Evolutionary conservation across 2,888 invertebrate genomes (phyloP), one percentile per base, ranked within the genome.

Genomic region (Parnassius orleans): DNA sequence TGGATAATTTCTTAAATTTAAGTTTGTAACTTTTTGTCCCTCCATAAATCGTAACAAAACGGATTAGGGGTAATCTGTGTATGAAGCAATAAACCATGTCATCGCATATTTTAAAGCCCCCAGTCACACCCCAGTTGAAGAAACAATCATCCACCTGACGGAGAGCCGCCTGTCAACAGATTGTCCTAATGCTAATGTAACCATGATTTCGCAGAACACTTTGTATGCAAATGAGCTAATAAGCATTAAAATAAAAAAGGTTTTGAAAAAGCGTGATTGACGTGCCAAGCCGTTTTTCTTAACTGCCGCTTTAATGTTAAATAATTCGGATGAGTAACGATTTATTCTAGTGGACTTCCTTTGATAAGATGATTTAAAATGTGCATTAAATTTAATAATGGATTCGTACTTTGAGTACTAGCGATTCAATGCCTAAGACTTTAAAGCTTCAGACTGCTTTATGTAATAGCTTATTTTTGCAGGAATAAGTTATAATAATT

Each of bases 221-320:
- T 83, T 86, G 82, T 87, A 87, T 87, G 85, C 76, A 81, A 86
- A 87, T 87, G 68, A 83, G 78, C 68, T 81, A 80, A 78, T 79
- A 81, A 78, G 77, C 77, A 78, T 81, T 77, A 79, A 79, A 80
- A 76, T 72, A 73, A 75, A 74, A 77, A 74, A 70, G 67, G 64
- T 66, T 57, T 63, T 56, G 62, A 69, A 72, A 75, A 77, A 78
- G 73, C 67, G 69, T 72, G 75, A 77, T 73, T 72, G 73, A 77
- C 76, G 76, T 73, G 77, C 72, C 72, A 74, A 71, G 72, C 72
- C 58, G 76, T 78, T 80, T 80, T 60, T 75, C 71, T 69, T 57
- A 60, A 61, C 60, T 54, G 66, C 64, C 64, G 65, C 64, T 57
- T 64, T 57, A 61, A 64, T 53, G 57, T 66, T 62, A 69, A 59